Evolutionary conservation across 2,888 invertebrate species (phyloP), one percentile per base, ranked within the genome.

Genomic region (Dicranocentrus wangi): DNA sequence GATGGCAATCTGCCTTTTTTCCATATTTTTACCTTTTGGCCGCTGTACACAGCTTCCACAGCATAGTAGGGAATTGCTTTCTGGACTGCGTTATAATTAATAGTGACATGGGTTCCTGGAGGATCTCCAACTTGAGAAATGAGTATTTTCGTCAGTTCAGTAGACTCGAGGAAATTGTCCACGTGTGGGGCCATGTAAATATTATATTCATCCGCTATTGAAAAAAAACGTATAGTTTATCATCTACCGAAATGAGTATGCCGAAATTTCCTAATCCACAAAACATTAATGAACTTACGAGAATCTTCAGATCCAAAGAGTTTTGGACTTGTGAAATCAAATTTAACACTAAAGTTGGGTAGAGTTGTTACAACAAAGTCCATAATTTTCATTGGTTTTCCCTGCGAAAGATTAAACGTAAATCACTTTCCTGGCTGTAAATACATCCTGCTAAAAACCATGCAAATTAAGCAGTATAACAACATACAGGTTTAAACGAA

Each of bases 321-420:
- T 42, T 55, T 63, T 15, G 85, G 85, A 10, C 83, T 68, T 1
- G 85, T 85, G 32, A 85, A 85, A 23, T 28, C 66, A 69, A 85
- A 83, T 17, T 58, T 23, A 0, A 85, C 65, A 5, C 17, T 42
- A 47, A 53, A 81, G 17, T 63, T 53, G 10, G 82, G 81, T 19
- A 47, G 10, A 17, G 71, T 42, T 13, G 75, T 82, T 0, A 76
- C 82, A 13, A 65, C 8, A 23, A 85, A 85, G 28, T 85, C 85
- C 3, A 77, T 39, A 28, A 85, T 85, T 58, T 43, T 72, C n/a
- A 66, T 63, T 3, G 85, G 85, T 17, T 69, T 75, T 32, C 82
- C 82, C 82, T 82, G 2, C 39, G 53, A 60, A 61, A 17, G 42
- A n/a, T 13, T 51, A 5, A 51, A 51, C 10, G 17, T 51, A n/a